Evolutionary conservation across 2,797 vertebrate species (phyloP), one percentile per base, ranked within the genome.

Genomic region (Vireo griseus): DNA sequence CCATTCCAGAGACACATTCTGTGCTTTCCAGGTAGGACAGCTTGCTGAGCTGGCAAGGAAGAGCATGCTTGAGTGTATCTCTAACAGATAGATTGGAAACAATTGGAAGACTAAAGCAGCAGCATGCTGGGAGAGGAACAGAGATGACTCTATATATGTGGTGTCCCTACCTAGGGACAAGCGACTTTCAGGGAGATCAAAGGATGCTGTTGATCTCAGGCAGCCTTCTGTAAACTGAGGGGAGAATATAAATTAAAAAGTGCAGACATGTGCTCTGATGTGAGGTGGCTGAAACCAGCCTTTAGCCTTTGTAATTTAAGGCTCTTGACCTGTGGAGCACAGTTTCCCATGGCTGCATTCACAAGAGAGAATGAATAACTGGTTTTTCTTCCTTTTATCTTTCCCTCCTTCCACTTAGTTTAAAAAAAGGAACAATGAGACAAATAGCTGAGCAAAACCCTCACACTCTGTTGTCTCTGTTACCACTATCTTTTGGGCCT

Each of bases 251-350:
- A 88, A 92, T 58, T 57, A 55, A 69, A 47, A 94, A 91, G 54
- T 37, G 54, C 67, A 88, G 55, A 20, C 12, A 6, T 55, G 35
- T 65, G 39, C 75, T 91, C 66, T 92, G 75, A 84, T 81, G 45
- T 63, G 75, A 94, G 48, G 73, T 92, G 89, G 57, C 71, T 55
- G 73, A 79, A 92, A 58, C 11, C 44, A 87, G 94, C 37, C 65
- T 83, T 93, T 80, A 89, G 86, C 83, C 81, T 82, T 75, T 63
- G 59, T 54, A 77, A 72, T 83, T 88, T 61, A 88, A 90, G 63
- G 69, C 73, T 92, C 37, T 9, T 3, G 21, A 79, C 81, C 72
- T 63, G 45, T 66, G 62, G 21, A 79, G 62, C 65, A 33, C 15
- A 17, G 26, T 75, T 88, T 95, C 61, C 58, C 37, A 13, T 44